These are phyloP conservation scores for Cephus runcator DNA, from an alignment of 2,888 invertebrate genomes.

Conservation along the genomic window DNA sequence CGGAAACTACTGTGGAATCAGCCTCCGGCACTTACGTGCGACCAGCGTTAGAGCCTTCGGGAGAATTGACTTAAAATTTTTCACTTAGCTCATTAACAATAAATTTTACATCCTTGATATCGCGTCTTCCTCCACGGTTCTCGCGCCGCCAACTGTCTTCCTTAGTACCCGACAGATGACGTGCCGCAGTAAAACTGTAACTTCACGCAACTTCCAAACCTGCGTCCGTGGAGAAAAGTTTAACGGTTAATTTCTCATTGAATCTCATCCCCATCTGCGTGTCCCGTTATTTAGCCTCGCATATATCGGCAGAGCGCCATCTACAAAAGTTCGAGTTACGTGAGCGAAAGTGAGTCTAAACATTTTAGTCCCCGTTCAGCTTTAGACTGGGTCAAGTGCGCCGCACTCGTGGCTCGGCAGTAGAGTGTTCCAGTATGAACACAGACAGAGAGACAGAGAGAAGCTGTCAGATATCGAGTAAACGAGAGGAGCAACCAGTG, in stretches of 20 bases:
- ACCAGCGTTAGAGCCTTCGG: background rate
- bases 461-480: slow-evolving; percentile 24
- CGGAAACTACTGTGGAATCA: background rate
- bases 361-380: background rate
- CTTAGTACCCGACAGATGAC: background rate
- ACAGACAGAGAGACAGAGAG: slow-evolving; percentile 12
- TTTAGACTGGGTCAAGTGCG: slow-evolving; percentile 3
- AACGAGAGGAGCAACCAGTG: slow-evolving; percentile 19
- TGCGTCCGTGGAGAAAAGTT: background rate
- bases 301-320: background rate
- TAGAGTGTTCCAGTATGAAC: background rate
- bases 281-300: no score
- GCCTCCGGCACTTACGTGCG: background rate
- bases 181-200: background rate
- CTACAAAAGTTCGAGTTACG: background rate
- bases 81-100: background rate
- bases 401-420: background rate
- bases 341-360: background rate
- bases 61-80: background rate
- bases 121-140: background rate
- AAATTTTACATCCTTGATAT: background rate
- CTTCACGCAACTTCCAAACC: background rate
- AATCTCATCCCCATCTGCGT: background rate
- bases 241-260: background rate
- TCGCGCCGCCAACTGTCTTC: background rate